Base-by-base conservation (phyloP, 2,113 vertebrate species). In the Australoheros scitulus region DNA sequence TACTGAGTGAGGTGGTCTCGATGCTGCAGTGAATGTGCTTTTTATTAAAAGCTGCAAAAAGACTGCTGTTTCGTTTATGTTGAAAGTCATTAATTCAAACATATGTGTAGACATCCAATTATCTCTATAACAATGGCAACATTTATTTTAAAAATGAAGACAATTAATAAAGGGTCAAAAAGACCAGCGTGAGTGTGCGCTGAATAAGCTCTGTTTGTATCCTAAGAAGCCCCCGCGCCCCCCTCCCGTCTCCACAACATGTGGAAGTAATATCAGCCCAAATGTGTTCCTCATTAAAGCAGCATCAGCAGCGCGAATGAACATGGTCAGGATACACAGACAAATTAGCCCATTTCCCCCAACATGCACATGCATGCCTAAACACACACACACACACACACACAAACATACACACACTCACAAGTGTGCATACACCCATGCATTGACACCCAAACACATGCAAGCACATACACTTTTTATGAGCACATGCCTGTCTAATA, bases 231-330 rank as follows among this genome's bases (percentile, higher is more conserved):
- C 75, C 22, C 11, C n/a, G n/a, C n/a, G n/a, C n/a, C 72, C 68
- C 15, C 8, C 7, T 7, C 14, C 17, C 56, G 22, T 84, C 86
- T 72, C 74, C 22, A 26, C 14, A 24, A 91, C 97, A 97, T 97
- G 94, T 97, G 97, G 96, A 95, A 97, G 96, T 95, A 97, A 97
- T 97, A 96, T 94, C 90, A 93, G 91, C 95, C 93, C 93, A 95
- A 97, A 97, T 98, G 94, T 98, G 97, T 96, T 97, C 96, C 94
- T 97, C 94, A 96, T 99, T 99, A 98, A 89, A 97, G 96, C 95
- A 96, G 96, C 96, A 90, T 96, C 97, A 96, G 96, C 96, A 96
- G 95, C 95, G 95, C 95, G 95, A 96, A 96, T 96, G 96, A 97
- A 97, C 97, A 96, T 96, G 96, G 96, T 96, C 96, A 96, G 96